Evolutionary conservation across 2,888 invertebrate species (phyloP).

Genomic region (Petrophora chlorosata): DNA sequence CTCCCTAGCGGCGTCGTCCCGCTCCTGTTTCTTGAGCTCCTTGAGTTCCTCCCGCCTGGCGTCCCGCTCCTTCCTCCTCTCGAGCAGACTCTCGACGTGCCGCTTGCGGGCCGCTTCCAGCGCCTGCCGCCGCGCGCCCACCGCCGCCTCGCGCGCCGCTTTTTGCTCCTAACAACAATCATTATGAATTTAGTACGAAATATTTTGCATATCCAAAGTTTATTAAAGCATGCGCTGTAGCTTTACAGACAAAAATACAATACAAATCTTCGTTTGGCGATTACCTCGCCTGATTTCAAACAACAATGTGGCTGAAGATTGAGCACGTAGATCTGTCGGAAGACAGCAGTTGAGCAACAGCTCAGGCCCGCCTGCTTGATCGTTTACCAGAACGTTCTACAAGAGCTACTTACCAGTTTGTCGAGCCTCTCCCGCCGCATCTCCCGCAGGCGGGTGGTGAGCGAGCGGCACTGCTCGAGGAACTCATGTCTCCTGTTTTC

Average conservation of each 20-base stretch:
- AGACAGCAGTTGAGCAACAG: no score
- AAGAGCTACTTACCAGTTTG: constrained; percentile 71
- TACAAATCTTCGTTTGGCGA: no score
- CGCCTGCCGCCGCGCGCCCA: constrained; percentile 93
- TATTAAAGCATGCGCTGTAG: no score
- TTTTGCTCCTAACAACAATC: constrained; percentile 89
- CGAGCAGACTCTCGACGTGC: constrained; percentile 90
- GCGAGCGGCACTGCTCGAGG: constrained; percentile 91
- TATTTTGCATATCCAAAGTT: no score
- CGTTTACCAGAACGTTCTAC: no score
- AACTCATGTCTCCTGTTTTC: constrained; percentile 97
- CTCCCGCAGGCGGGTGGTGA: constrained; percentile 88
- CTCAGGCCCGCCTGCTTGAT: no score
- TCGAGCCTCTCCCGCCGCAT: constrained; percentile 94
- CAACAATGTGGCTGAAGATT: no score
- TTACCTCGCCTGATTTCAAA: no score
- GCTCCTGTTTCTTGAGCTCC: constrained; percentile 66
- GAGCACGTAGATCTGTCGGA: no score
- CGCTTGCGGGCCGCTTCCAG: constrained; percentile 92
- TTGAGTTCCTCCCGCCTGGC: constrained; percentile 89
- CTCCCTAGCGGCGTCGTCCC: constrained; percentile 54
- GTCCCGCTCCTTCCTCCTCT: constrained; percentile 90
- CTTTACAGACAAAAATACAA: no score
- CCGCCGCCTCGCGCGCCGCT: constrained; percentile 97
- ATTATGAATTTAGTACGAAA: constrained; percentile 42